Base-by-base conservation (phyloP, 2,888 invertebrate species). In the Hydraecia micacea region DNA sequence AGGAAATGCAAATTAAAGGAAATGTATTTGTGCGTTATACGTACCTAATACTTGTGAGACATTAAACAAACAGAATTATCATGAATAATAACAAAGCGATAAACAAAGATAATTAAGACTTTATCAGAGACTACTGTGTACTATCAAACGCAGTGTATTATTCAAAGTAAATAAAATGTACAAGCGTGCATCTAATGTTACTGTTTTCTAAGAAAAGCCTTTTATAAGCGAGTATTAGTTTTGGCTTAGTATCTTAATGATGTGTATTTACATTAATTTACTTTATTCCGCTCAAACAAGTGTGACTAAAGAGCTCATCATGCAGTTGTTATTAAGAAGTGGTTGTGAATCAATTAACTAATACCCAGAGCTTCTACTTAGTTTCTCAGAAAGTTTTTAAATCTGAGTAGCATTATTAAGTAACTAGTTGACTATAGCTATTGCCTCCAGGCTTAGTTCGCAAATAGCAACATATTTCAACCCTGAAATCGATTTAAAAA, bases 121-220 rank as follows among this genome's bases (percentile, higher is more conserved):
- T 87, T 88, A 88, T 87, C 87, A 80, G 55, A 73, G 80, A 87
- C 88, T 88, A 88, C 88, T 80, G 88, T 87, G 60, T 85, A 72
- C 39, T 79, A 74, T 69, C 77, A 75, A 73, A 75, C 65, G 81
- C 68, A 73, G 58, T 6, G 49, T 68, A 60, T 85, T 86, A 87
- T 79, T 84, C 86, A 87, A 77, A 74, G 86, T 79, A 85, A 87
- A 87, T 80, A 78, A 76, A 74, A 79, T 83, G 72, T 67, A 46
- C 71, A 77, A 69, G 74, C 74, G 73, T 79, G 73, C 79, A 84
- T 78, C 80, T 77, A 81, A 84, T 77, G 65, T 68, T 77, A 60
- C 69, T 75, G 77, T 85, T 80, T 87, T 85, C 87, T 70, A 75
- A 77, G 87, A 88, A 87, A 87, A 85, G 74, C 83, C 85, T 81